Conservation (phyloP, 2,113 vertebrate species). For the Melanerpes aurifrons region DNA sequence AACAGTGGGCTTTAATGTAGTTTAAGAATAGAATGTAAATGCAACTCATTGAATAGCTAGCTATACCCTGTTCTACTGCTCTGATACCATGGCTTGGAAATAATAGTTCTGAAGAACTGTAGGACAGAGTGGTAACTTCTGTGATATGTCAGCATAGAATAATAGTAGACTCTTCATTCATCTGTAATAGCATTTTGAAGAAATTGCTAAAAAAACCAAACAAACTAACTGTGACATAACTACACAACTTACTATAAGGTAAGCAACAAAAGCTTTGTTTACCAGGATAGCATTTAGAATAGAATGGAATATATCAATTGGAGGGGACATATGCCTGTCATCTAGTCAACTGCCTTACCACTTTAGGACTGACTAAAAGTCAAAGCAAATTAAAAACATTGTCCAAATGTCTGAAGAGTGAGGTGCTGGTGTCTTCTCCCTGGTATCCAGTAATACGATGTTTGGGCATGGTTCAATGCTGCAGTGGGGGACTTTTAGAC, state of each 20-base stretch:
- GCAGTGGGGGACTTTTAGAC: fast-evolving
- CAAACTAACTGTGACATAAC: neutral
- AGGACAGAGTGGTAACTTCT: neutral
- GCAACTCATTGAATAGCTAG: neutral
- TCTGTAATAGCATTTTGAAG: neutral
- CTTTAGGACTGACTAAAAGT: neutral
- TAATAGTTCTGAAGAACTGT: neutral
- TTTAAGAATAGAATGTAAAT: neutral
- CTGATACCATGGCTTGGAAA: neutral
- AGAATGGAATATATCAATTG: neutral
- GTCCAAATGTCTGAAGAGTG: too few relatives aligned
- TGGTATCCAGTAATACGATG: too few relatives aligned
- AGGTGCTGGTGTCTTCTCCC: too few relatives aligned
- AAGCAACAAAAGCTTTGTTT: neutral
- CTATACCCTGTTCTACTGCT: neutral
- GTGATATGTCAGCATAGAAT: neutral
- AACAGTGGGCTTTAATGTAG: neutral
- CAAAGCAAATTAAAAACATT: neutral
- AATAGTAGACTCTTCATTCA: neutral
- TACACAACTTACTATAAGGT: neutral
- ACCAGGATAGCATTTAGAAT: neutral
- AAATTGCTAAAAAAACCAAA: neutral
- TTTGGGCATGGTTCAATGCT: neutral
- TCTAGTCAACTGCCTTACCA: neutral
- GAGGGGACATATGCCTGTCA: fast-evolving